Percentiles rank a stretch among this genome's conserved stretches.
Conservation (phyloP, 2,797 vertebrate species). For the Falco berigora region DNA sequence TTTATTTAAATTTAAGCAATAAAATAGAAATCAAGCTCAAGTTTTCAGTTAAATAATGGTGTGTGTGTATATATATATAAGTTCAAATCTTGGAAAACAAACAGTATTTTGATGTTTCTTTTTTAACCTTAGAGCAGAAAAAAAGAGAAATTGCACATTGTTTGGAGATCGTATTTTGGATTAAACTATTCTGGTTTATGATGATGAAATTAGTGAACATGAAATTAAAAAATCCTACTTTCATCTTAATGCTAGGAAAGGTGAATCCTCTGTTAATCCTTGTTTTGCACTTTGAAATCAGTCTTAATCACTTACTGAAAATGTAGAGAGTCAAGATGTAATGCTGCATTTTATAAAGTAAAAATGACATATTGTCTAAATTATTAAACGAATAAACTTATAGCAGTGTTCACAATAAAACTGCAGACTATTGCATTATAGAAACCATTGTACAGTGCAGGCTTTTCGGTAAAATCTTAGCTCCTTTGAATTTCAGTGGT, state of each 20-base stretch:
- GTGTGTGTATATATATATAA: constrained; percentile 49
- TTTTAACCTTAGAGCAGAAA: constrained; percentile 54
- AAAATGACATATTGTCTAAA: constrained; percentile 49
- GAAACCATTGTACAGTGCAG: neutral
- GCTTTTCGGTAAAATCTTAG: neutral
- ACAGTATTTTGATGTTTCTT: constrained; percentile 58
- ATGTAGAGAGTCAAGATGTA: constrained; percentile 48
- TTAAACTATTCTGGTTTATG: constrained; percentile 33
- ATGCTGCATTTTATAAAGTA: constrained; percentile 76
- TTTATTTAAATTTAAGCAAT: constrained; percentile 81
- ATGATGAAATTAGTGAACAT: constrained; percentile 33
- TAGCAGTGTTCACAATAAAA: constrained; percentile 59
- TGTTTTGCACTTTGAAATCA: constrained; percentile 75
- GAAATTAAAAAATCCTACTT: constrained; percentile 57
- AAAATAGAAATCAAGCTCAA: constrained; percentile 67
- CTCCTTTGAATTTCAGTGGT: neutral
- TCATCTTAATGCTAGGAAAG: constrained; percentile 43
- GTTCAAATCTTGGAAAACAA: constrained; percentile 49
- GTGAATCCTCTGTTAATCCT: constrained; percentile 64
- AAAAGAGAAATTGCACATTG: constrained; percentile 53
- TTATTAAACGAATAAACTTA: constrained; percentile 23
- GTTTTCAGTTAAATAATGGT: constrained; percentile 63
- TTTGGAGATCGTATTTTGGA: constrained; percentile 63
- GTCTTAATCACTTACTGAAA: constrained; percentile 48
- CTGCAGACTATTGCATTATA: neutral